phyloP scores from a whole-genome alignment of 2,797 vertebrate genomes.

The Falco berigora region DNA sequence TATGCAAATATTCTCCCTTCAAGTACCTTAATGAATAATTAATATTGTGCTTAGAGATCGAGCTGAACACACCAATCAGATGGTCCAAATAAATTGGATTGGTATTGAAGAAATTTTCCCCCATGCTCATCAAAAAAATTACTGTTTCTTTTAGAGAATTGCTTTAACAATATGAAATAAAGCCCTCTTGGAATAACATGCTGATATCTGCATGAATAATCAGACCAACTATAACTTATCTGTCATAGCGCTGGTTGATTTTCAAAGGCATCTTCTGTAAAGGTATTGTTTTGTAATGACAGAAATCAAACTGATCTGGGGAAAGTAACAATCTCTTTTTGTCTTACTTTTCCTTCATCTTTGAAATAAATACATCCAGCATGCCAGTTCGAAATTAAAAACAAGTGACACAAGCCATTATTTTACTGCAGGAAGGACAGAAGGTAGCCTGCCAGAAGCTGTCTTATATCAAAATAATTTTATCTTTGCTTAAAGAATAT shows the following conservation, averaged over 20 bases:
- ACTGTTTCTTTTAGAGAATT: slow-evolving; percentile 70
- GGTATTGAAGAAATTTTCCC: slow-evolving; percentile 69
- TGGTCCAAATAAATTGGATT: slow-evolving; percentile 68
- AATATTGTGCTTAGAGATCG: slow-evolving; percentile 71
- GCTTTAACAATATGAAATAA: slow-evolving; percentile 65
- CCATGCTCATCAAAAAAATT: slow-evolving; percentile 67
- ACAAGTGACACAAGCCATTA: slow-evolving; percentile 25
- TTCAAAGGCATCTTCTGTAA: slow-evolving; percentile 58
- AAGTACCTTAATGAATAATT: slow-evolving; percentile 73
- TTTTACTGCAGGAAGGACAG: slow-evolving; percentile 24
- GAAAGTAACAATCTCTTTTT: slow-evolving; percentile 41
- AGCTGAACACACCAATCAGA: slow-evolving; percentile 66
- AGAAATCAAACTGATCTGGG: slow-evolving; percentile 55
- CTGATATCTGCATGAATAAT: slow-evolving; percentile 68
- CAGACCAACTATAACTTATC: slow-evolving; percentile 56
- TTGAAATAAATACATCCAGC: slow-evolving; percentile 47
- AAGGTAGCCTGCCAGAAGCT: background rate
- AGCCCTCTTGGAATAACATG: slow-evolving; percentile 64
- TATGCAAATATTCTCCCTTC: slow-evolving; percentile 68
- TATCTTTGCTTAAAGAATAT: background rate
- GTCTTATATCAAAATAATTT: background rate
- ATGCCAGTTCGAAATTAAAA: slow-evolving; percentile 3
- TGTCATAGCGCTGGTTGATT: slow-evolving; percentile 46
- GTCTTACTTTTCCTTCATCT: slow-evolving; percentile 35
- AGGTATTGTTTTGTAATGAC: slow-evolving; percentile 62